Percentiles rank a stretch among this genome's conserved stretches.
phyloP scores from a whole-genome alignment of 2,888 invertebrate genomes.

The Actias luna region DNA sequence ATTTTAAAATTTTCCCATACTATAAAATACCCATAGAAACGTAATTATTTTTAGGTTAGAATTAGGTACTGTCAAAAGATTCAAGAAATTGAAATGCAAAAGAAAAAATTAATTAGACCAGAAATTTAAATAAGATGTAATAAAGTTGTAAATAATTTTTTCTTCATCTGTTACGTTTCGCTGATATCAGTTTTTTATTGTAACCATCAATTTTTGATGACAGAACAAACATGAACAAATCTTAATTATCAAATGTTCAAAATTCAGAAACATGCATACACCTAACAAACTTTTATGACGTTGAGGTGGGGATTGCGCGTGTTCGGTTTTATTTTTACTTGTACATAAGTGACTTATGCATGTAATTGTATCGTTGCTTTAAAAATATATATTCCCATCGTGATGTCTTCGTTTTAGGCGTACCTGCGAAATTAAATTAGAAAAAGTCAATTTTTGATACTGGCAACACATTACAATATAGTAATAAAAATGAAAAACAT shows the following conservation, averaged over 20 bases:
- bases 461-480: not conserved
- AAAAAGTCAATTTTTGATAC: conserved; percentile 23
- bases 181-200: no score
- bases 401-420: conserved; percentile 61
- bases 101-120: no score
- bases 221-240: no score
- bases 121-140: no score
- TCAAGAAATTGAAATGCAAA: no score
- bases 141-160: no score
- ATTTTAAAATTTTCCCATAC: not conserved
- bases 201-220: no score
- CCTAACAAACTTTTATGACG: conserved; percentile 22
- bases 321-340: conserved; percentile 57
- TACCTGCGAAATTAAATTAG: conserved; percentile 57
- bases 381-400: conserved; percentile 33
- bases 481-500: not conserved
- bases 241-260: no score
- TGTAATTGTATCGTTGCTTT: conserved; percentile 48
- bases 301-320: conserved; percentile 58
- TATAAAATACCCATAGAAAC: not conserved
- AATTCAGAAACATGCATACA: not conserved
- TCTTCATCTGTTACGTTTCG: no score
- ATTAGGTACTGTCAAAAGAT: no score
- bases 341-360: conserved; percentile 46
- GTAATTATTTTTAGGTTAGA: not conserved